Base-by-base conservation (phyloP, 1,140 invertebrate genomes). In the Cyphomyrmex costatus region DNA sequence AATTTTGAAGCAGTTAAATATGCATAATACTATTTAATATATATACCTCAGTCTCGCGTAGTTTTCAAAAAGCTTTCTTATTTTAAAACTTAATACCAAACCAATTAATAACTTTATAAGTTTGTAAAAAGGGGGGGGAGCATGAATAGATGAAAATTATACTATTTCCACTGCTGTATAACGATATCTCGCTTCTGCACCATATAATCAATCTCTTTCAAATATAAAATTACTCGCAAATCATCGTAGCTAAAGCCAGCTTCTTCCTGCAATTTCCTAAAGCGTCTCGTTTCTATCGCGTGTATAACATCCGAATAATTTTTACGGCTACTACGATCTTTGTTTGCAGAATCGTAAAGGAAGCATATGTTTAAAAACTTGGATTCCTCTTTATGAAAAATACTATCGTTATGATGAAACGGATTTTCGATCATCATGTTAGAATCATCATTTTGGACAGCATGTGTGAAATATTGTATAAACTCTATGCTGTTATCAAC, bases 321-420 rank as follows among this genome's bases (percentile, higher is more conserved):
- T 42, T 73, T 6, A 12, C 8, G 51, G 65, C 82, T 83, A 53
- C 27, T 70, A 27, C 42, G 2, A 24, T 74, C n/a, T 33, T 27
- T 7, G 3, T 0, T 5, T 14, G 3, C 6, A 65, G 10, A 3
- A 1, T 66, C 7, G 7, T 68, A 58, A 58, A 85, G 49, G 7
- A 83, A 90, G 27, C 77, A 91, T 21, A 92, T 73, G 76, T 93
- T 93, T 30, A 93, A 73, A 49, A 94, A 78, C 76, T 93, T 93
- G 0, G 89, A 89, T 66, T 93, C 90, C 79, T 94, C 93, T 16
- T 66, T 89, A 42, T 90, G 86, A 63, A 68, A 77, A 65, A 70
- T 63, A 76, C 85, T 76, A 19, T 93, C 84, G 12, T 93, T 89
- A 24, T 92, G 89, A 49, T 92, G 84, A n/a, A 91, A 94, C 2